These are phyloP conservation scores for Phycodurus eques DNA, from an alignment of 2,113 vertebrate species.

Conservation along the genomic window DNA sequence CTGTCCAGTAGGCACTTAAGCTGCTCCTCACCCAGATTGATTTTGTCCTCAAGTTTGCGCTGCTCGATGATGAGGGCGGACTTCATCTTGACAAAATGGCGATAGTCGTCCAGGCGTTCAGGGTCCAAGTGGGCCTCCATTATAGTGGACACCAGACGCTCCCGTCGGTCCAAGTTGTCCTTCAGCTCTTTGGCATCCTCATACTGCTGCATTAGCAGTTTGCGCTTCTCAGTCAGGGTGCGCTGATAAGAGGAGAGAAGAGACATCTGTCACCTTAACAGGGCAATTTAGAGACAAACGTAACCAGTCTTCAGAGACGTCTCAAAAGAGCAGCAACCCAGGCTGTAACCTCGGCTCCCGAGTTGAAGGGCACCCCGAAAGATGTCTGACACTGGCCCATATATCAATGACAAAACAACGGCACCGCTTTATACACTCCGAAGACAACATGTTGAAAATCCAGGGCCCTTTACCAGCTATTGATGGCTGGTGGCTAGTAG, in stretches of 20 bases:
- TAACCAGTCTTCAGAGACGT: not conserved
- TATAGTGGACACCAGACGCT: conserved; percentile 80
- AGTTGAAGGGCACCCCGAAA: too few species aligned
- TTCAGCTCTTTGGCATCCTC: conserved; percentile 92
- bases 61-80: conserved; percentile 91
- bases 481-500: too few species aligned
- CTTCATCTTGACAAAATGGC: conserved; percentile 94
- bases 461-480: too few species aligned
- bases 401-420: too few species aligned
- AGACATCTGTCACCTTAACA: not conserved
- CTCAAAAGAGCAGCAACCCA: too few species aligned
- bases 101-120: conserved; percentile 85
- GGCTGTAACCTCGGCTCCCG: too few species aligned
- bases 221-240: conserved; percentile 83
- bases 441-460: too few species aligned
- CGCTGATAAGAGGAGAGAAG: conserved; percentile 61
- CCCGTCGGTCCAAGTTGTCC: conserved; percentile 89
- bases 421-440: too few species aligned
- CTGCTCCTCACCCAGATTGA: conserved; percentile 91
- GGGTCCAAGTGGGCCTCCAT: conserved; percentile 79
- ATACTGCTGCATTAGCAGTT: conserved; percentile 84
- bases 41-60: conserved; percentile 89
- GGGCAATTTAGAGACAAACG: not conserved
- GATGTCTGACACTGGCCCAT: too few species aligned
- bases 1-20: conserved; percentile 88